Conservation (phyloP, 1,140 invertebrate genomes). For the Drosophila sturtevanti region DNA sequence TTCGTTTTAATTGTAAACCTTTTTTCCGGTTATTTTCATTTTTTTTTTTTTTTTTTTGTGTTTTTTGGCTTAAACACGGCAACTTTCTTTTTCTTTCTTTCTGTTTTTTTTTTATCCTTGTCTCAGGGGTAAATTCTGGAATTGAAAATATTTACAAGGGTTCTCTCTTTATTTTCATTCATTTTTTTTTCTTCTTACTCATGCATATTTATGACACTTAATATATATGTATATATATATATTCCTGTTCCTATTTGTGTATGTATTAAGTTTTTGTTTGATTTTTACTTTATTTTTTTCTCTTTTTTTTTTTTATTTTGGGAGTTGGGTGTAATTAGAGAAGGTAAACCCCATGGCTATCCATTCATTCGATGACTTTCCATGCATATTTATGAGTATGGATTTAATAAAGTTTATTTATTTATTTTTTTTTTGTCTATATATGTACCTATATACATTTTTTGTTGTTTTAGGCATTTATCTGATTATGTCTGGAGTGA, state of each 20-base stretch:
- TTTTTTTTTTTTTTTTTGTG: no score
- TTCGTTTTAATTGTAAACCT: constrained; percentile 61
- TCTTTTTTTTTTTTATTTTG: constrained; percentile 13
- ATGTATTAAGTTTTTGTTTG: constrained; percentile 33
- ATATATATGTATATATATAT: constrained; percentile 24
- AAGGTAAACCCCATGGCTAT: constrained; percentile 1
- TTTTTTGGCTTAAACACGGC: constrained; percentile 62
- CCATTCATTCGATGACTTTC: constrained; percentile 14
- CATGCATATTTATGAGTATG: constrained; percentile 80
- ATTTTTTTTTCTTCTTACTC: constrained; percentile 19
- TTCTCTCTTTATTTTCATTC: constrained; percentile 14
- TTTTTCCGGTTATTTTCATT: constrained; percentile 58
- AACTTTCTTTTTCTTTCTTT: constrained; percentile 29
- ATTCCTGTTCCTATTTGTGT: constrained; percentile 1
- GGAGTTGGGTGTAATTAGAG: constrained; percentile 55
- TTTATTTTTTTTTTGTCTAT: constrained; percentile 41
- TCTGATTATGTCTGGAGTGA: constrained; percentile 1
- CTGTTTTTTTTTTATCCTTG: constrained; percentile 44
- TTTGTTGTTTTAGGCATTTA: constrained; percentile 14
- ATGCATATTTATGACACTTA: constrained; percentile 78
- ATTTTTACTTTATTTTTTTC: constrained; percentile 23
- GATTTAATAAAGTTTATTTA: constrained; percentile 71
- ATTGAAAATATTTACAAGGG: constrained; percentile 36
- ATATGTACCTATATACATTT: constrained; percentile 9
- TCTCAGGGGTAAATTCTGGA: constrained; percentile 40